Conservation (phyloP, 1,140 invertebrate genomes). For the Agrypnia vestita region DNA sequence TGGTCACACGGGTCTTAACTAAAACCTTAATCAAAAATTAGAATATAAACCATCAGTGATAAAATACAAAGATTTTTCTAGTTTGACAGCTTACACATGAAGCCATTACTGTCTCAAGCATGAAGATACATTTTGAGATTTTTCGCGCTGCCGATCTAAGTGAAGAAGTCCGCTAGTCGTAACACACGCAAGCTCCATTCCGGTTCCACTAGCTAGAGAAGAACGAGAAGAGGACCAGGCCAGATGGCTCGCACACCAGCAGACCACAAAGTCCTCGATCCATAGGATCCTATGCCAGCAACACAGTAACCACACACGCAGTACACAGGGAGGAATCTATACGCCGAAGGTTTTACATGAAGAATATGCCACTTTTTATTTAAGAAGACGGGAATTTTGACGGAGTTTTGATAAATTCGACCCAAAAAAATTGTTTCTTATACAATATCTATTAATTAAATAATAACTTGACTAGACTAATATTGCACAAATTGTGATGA, state of each 20-base stretch:
- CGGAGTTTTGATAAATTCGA: too few relatives aligned
- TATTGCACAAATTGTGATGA: too few relatives aligned
- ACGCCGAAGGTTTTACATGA: constrained; percentile 1
- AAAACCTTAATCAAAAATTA: too few relatives aligned
- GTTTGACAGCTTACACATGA: too few relatives aligned
- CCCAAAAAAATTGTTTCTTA: too few relatives aligned
- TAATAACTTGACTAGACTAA: too few relatives aligned
- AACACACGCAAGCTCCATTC: constrained; percentile 29
- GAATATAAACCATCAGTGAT: too few relatives aligned
- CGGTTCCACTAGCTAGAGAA: constrained; percentile 30
- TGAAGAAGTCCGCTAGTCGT: constrained; percentile 34
- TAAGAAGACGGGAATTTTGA: not conserved
- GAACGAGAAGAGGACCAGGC: constrained; percentile 9
- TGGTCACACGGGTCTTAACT: too few relatives aligned
- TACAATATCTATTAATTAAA: too few relatives aligned
- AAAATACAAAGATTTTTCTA: too few relatives aligned
- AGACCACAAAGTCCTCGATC: not conserved
- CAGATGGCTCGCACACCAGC: not conserved
- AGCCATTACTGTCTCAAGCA: too few relatives aligned
- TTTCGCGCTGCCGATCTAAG: not conserved
- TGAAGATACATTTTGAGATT: not conserved
- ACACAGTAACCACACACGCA: constrained; percentile 13
- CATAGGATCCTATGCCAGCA: constrained; percentile 11
- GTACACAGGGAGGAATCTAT: constrained; percentile 7
- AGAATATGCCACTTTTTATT: not conserved